Evolutionary conservation across 2,888 invertebrate species (phyloP).

Genomic region (Drosophila borborema): DNA sequence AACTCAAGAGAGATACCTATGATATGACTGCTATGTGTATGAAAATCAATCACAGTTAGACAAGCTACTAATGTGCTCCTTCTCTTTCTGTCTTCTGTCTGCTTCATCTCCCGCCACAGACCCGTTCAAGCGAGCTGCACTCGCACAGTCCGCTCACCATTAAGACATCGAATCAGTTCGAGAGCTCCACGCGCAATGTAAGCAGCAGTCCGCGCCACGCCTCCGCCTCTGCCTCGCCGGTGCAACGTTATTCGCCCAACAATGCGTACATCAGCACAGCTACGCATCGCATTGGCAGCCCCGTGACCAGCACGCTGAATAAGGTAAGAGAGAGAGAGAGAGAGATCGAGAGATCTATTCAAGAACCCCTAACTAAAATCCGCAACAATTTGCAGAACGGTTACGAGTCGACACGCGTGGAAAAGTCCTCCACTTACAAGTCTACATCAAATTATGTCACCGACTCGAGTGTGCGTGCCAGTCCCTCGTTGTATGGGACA

Average conservation of each 20-base stretch:
- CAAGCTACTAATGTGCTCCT: background rate
- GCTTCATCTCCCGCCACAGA: conserved; percentile 57
- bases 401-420: conserved; percentile 83
- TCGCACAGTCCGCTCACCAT: conserved; percentile 85
- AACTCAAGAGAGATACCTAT: conserved; percentile 9
- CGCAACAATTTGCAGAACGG: conserved; percentile 67
- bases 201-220: conserved; percentile 83
- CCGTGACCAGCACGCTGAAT: conserved; percentile 72
- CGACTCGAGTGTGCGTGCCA: conserved; percentile 85
- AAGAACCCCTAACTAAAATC: background rate
- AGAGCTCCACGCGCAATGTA: conserved; percentile 80
- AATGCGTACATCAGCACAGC: conserved; percentile 86
- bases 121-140: conserved; percentile 84
- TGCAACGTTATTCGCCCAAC: conserved; percentile 86
- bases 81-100: background rate
- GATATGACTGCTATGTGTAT: conserved; percentile 7
- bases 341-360: background rate
- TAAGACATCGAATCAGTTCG: conserved; percentile 84
- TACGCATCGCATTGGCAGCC: conserved; percentile 85
- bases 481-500: conserved; percentile 86
- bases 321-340: too few relatives aligned
- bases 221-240: conserved; percentile 84
- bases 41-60: background rate
- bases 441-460: conserved; percentile 86
- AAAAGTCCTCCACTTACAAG: conserved; percentile 86